Evolutionary conservation across 2,113 vertebrate genomes (phyloP), one percentile per base, ranked within the genome.

Genomic region (Pteropus alecto): DNA sequence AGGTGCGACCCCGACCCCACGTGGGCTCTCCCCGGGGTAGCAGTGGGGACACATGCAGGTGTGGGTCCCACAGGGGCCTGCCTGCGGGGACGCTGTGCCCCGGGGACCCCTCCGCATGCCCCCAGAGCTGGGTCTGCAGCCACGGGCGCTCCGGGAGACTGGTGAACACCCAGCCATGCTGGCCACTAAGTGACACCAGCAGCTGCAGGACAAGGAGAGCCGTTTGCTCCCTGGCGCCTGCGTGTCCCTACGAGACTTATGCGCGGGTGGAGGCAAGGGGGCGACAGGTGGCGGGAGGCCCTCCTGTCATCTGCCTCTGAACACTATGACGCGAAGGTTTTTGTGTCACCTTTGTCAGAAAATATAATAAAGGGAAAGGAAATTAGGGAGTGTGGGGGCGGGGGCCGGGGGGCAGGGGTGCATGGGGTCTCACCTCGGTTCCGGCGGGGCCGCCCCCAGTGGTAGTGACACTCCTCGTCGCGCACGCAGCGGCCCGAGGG

Each of bases 401-500:
- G 5, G 46, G 46, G 11, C 21, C 16, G 21, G n/a, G 22, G 22
- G 43, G 30, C 4, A 14, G 30, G 19, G 33, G 2, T 22, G 87
- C 0, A 5, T 3, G 5, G 65, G 7, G 18, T 30, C 97, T 93
- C 74, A 99, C 99, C 99, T 98, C 99, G 99, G 95, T 99, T 99
- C 95, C 99, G 98, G 77, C 99, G 99, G 26, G 99, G 97, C 71
- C 99, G 98, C 0, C 99, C 99, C 99, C 99, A 99, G 98, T 99
- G 99, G 81, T 99, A 99, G 58, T 95, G 98, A 10, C 99, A 99
- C 74, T 99, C 99, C 97, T 99, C 99, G 18, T 98, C 99, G 0
- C 99, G 99, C 30, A 99, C 95, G 21, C 99, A 99, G 98, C 33
- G 99, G 65, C 99, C 99, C 0, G 98, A 99, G 22, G 98, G 70